Evolutionary conservation across 1,140 invertebrate genomes (phyloP).

Genomic region (Meloidogyne chitwoodi): DNA sequence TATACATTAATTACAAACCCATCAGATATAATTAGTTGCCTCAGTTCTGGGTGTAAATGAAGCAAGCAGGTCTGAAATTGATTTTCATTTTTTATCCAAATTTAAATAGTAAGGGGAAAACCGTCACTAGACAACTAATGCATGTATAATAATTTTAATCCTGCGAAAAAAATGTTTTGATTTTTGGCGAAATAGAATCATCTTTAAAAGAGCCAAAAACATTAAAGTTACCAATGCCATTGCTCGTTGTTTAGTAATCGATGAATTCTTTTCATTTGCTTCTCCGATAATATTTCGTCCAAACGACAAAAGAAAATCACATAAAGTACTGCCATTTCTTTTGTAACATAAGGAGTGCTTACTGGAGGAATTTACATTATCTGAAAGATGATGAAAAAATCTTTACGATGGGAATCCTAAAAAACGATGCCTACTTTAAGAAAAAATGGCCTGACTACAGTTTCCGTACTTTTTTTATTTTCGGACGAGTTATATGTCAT

Average conservation of each 20-base stretch:
- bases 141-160: no score
- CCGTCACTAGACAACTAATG: no score
- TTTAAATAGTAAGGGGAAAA: no score
- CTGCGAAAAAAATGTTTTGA: no score
- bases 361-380: neutral
- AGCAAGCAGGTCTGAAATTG: neutral
- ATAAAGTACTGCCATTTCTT: neutral
- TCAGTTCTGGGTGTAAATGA: neutral
- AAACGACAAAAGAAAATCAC: neutral
- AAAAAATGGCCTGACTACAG: neutral
- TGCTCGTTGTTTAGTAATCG: neutral
- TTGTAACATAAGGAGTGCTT: neutral
- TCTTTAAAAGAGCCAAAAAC: no score
- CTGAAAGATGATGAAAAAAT: neutral
- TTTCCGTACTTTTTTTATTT: no score
- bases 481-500: no score
- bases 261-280: neutral
- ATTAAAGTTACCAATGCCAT: no score
- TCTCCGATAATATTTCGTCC: neutral
- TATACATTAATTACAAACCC: neutral
- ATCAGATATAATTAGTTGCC: neutral
- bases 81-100: no score
- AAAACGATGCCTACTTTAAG: no score
- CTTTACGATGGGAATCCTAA: no score
- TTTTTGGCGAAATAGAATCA: no score